Evolutionary conservation across 2,113 vertebrate genomes (phyloP), one percentile per base, ranked within the genome.

Genomic region (Empidonax alnorum): DNA sequence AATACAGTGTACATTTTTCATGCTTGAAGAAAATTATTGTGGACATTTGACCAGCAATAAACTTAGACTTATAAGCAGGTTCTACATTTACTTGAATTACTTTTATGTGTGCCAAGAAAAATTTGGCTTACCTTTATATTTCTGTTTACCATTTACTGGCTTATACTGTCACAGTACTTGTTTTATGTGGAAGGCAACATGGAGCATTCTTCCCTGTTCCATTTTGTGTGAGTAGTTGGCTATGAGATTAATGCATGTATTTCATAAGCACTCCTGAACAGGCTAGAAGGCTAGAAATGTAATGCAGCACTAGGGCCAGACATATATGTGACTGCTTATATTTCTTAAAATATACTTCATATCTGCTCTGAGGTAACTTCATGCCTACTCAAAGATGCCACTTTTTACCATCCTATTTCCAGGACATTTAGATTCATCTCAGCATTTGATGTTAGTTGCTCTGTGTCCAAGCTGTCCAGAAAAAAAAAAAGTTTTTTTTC

Each of bases 1-100:
- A 91, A 89, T 46, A 78, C 82, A 72, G 71, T 39, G 35, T 73
- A 72, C 28, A 55, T 93, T 95, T 87, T 94, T 95, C 74, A 88
- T 35, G 52, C 84, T 89, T 96, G 78, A 88, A 87, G 63, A 91
- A 96, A 95, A 96, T 90, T 74, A 95, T 78, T 88, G 89, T 78
- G 68, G 85, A 94, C n/a, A 24, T 95, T 91, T 90, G 94, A 61
- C 65, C 59, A 90, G 90, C 66, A 84, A 73, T 77, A 95, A 91
- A 72, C 73, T 68, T 84, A 81, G 66, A 87, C 81, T 78, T 96
- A 61, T n/a, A 93, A 84, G 65, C 61, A 84, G 35, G 68, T 53
- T 66, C 44, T 87, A 33, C 61, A 78, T 93, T 90, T 90, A 95
- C 69, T 90, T 93, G 85, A 88, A 87, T 95, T 91, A 90, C 59